Evolutionary conservation across 2,888 invertebrate genomes (phyloP).

Genomic region (Stramonita haemastoma): DNA sequence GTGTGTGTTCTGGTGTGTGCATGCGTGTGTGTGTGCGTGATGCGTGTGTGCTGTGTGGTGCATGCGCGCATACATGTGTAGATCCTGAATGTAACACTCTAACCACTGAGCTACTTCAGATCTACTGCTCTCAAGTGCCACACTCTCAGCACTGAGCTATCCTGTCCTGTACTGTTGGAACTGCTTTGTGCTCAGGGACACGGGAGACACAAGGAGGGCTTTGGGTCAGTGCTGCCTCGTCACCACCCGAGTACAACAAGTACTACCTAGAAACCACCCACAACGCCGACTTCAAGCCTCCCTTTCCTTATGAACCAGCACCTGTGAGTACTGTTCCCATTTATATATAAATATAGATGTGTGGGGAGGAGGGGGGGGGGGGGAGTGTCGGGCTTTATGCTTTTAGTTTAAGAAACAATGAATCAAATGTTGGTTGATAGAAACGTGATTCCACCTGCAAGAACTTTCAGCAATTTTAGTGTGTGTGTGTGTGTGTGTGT

Average conservation of each 20-base stretch:
- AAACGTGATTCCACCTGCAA: too few species aligned
- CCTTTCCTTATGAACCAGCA: conserved; percentile 56
- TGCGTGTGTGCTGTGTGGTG: too few species aligned
- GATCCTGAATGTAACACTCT: too few species aligned
- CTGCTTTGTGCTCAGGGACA: conserved; percentile 56
- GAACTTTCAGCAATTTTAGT: too few species aligned
- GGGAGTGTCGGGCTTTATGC: background rate
- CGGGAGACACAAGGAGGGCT: conserved; percentile 68
- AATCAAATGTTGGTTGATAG: too few species aligned
- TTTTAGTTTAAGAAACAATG: background rate
- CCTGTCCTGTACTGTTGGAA: background rate
- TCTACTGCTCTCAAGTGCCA: too few species aligned
- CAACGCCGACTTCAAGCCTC: conserved; percentile 71
- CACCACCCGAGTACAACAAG: conserved; percentile 73
- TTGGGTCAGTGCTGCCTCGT: conserved; percentile 71
- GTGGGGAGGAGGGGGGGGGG: too few species aligned
- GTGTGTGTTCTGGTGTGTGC: background rate
- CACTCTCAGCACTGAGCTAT: too few species aligned
- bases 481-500: too few species aligned
- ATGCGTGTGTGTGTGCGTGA: background rate
- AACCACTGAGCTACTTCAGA: too few species aligned
- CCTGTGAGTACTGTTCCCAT: background rate
- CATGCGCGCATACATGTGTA: too few species aligned
- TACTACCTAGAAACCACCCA: conserved; percentile 73
- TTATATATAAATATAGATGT: too few species aligned